Evolutionary conservation across 2,888 invertebrate genomes (phyloP), one percentile per base, ranked within the genome.

Genomic region (Blastobasis adustella): DNA sequence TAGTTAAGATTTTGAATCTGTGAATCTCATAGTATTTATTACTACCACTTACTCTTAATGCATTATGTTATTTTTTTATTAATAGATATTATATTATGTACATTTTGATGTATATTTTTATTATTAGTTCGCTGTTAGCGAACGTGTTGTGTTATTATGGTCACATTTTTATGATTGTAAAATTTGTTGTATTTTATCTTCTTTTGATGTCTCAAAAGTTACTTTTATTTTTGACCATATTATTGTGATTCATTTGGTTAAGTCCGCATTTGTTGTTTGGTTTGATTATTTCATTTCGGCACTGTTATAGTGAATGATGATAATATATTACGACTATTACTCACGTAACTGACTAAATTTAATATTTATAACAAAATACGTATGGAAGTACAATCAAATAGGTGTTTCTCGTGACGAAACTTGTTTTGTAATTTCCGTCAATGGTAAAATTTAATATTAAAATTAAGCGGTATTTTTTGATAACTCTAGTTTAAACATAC

Each of bases 11-110:
- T 86, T 82, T 71, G 81, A 86, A 88, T 87, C 87, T 88, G 87
- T 87, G 88, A 88, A 87, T 87, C 87, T 88, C 87, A 87, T 85
- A 88, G 86, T 88, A 87, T 88, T 88, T 87, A 87, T 87, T 85
- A 80, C 83, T 85, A 83, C 85, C 83, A 82, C 80, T 85, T 85
- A 85, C 76, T 82, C 74, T 86, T 80, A 8, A 84, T 79, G 69
- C 81, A 82, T 85, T 85, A 82, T 81, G 83, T 86, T 85, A 74
- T 82, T 82, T 79, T 69, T 82, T 82, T 78, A 82, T 82, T 79
- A 71, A 76, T 83, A 86, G 82, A 80, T 83, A 84, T 81, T 85
- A 82, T 87, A 86, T 86, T 87, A 82, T 87, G 88, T 88, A 88
- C 85, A 88, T 87, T 88, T 83, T 85, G 85, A 86, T 88, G 87